Conservation (phyloP, 2,888 invertebrate genomes). For the Linnaemya tessellans region DNA sequence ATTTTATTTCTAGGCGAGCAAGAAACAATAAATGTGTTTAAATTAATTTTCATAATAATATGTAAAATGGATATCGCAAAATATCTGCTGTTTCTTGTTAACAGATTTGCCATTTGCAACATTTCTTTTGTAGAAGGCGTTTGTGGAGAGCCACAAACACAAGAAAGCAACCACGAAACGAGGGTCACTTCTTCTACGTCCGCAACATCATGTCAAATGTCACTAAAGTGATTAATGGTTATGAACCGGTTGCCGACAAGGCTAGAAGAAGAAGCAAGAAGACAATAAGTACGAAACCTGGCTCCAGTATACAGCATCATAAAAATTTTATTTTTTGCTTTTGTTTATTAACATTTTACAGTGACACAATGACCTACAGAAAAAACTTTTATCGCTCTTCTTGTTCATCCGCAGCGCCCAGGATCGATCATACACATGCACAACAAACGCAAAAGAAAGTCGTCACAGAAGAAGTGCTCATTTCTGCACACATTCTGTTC, state of each 20-base stretch:
- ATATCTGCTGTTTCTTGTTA: background rate
- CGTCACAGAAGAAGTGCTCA: constrained; percentile 13
- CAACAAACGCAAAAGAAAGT: constrained; percentile 34
- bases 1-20: constrained; percentile 6
- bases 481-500: constrained; percentile 30
- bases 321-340: constrained; percentile 9
- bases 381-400: constrained; percentile 22
- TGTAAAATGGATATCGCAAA: constrained; percentile 13
- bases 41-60: background rate
- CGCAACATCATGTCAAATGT: constrained; percentile 70
- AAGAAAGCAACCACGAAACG: constrained; percentile 39
- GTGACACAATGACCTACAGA: constrained; percentile 69
- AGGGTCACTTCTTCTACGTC: constrained; percentile 64
- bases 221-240: constrained; percentile 70
- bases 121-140: constrained; percentile 26
- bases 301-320: constrained; percentile 1
- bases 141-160: constrained; percentile 11
- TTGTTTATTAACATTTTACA: constrained; percentile 46
- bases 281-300: constrained; percentile 1
- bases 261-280: constrained; percentile 10
- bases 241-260: constrained; percentile 57
- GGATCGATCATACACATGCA: constrained; percentile 15
- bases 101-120: background rate
- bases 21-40: background rate
- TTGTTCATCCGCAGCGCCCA: background rate